These are phyloP conservation scores for Cariama cristata DNA, from an alignment of 2,113 vertebrate genomes.

Conservation along the genomic window DNA sequence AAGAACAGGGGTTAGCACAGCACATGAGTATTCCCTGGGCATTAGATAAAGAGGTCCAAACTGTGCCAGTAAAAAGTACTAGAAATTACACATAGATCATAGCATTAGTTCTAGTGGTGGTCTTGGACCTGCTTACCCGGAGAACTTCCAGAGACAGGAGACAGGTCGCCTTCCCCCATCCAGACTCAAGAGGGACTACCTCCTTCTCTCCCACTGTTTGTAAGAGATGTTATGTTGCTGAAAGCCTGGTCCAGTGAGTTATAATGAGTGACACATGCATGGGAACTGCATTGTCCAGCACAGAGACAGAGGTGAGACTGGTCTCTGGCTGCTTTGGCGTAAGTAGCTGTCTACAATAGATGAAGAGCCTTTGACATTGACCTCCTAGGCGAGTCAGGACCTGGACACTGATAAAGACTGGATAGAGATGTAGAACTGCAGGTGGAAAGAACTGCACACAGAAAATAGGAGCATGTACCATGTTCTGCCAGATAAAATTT, in stretches of 20 bases:
- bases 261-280: neutral
- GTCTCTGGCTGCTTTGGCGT: neutral
- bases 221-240: neutral
- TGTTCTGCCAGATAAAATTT: neutral
- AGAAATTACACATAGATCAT: neutral
- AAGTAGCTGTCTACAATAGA: neutral
- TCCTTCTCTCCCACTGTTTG: neutral
- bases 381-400: neutral
- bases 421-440: neutral
- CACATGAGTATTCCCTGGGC: neutral
- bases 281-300: neutral
- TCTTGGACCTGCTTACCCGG: neutral
- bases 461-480: neutral
- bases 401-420: neutral
- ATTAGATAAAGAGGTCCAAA: neutral
- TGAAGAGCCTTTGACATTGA: neutral
- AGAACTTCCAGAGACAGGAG: neutral
- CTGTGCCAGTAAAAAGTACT: neutral
- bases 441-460: neutral
- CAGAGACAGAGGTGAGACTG: neutral
- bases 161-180: neutral
- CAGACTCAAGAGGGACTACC: neutral
- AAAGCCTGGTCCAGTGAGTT: neutral
- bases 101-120: neutral
- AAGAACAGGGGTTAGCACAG: neutral